Percentiles rank a stretch among this genome's conserved stretches.
These are phyloP conservation scores for Mus caroli DNA, from an alignment of 2,797 vertebrate genomes.

Conservation along the genomic window DNA sequence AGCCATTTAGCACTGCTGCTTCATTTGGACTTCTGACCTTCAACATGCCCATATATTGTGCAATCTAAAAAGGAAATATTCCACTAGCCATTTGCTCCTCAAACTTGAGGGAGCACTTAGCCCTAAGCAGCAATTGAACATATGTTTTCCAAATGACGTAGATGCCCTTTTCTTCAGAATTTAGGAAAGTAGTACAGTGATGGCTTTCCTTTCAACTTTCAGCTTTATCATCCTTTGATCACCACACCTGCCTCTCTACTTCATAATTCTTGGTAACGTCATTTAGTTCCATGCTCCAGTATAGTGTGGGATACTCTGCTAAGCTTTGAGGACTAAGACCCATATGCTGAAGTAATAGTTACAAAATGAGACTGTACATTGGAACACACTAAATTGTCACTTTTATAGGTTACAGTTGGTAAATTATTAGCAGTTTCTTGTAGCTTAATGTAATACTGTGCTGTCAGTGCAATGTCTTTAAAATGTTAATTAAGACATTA, in stretches of 20 bases:
- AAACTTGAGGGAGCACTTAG: not conserved
- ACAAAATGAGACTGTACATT: not conserved
- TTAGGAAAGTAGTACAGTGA: conserved; percentile 5
- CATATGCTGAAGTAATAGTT: not conserved
- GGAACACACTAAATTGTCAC: not conserved
- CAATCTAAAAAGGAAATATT: not conserved
- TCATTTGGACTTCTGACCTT: not conserved
- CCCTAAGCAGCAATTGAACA: not conserved
- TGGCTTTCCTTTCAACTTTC: not conserved
- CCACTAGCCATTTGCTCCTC: not conserved
- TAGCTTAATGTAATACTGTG: not conserved
- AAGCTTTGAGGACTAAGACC: not conserved
- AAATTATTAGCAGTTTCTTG: not conserved
- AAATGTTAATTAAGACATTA: not conserved
- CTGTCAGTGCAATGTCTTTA: not conserved
- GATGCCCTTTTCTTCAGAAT: not conserved
- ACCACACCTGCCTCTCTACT: not conserved
- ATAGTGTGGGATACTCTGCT: not conserved
- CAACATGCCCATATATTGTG: not conserved
- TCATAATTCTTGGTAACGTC: conserved; percentile 8
- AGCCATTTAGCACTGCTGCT: not conserved
- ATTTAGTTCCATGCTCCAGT: not conserved
- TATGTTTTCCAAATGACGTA: not conserved
- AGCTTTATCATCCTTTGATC: not conserved
- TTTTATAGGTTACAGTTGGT: not conserved